Conservation (phyloP, 2,888 invertebrate species). For the Lasius platythorax region DNA sequence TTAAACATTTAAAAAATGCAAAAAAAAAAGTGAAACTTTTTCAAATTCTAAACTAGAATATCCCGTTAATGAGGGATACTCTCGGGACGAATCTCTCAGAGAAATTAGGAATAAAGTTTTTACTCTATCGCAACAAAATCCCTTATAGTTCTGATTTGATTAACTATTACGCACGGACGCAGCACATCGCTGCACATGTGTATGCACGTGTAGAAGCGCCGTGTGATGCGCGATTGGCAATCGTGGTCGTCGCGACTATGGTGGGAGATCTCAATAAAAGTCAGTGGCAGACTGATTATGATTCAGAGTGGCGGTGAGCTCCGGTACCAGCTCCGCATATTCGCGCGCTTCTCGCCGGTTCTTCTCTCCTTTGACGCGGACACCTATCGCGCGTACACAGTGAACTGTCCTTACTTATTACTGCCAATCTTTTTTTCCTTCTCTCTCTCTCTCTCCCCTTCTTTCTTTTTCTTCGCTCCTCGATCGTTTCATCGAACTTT, state of each 20-base stretch:
- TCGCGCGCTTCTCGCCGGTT: constrained; percentile 60
- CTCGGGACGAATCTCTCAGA: neutral
- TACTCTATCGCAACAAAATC: neutral
- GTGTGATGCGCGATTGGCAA: constrained; percentile 36
- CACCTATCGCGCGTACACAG: constrained; percentile 38
- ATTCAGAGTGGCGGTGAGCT: constrained; percentile 84
- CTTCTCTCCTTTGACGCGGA: constrained; percentile 43
- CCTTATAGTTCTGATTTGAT: constrained; percentile 24
- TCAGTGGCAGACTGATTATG: constrained; percentile 82
- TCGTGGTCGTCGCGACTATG: constrained; percentile 62
- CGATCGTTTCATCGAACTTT: constrained; percentile 27
- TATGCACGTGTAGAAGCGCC: constrained; percentile 41
- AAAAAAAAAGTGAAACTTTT: neutral
- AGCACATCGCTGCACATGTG: constrained; percentile 24
- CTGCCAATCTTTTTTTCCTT: neutral
- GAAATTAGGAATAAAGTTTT: neutral
- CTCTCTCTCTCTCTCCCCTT: constrained; percentile 20
- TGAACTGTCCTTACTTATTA: neutral
- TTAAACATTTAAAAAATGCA: too few species aligned
- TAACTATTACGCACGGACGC: constrained; percentile 2
- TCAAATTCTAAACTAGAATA: neutral
- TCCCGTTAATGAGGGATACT: neutral
- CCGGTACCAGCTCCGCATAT: constrained; percentile 77
- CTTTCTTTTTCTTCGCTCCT: constrained; percentile 6
- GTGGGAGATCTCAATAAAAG: constrained; percentile 85